A percentile compares a stretch with the other conserved stretches of the same genome.
Evolutionary conservation across 2,797 vertebrate species (phyloP).

Genomic region (Gymnocypris eckloni): DNA sequence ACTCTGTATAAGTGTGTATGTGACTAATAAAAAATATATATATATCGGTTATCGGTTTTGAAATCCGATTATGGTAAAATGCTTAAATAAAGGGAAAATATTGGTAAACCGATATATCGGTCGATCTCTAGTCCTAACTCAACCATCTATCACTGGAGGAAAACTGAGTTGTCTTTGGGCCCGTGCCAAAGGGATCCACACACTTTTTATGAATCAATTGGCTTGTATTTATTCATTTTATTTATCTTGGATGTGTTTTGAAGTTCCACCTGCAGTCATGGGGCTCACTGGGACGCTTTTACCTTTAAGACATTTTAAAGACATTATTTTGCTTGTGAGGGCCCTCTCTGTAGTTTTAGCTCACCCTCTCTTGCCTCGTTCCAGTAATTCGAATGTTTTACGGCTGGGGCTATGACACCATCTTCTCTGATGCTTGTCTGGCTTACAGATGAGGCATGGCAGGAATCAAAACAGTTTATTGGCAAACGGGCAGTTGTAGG

Average conservation of each 20-base stretch:
- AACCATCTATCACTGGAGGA: slow-evolving; percentile 42
- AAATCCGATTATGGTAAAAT: too few species aligned
- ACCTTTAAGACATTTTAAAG: slow-evolving; percentile 38
- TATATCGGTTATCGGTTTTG: too few species aligned
- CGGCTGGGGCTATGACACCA: slow-evolving; percentile 41
- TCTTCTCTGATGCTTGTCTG: slow-evolving; percentile 26
- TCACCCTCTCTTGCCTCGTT: slow-evolving; percentile 15
- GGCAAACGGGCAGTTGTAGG: slow-evolving; percentile 28
- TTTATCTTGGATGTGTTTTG: slow-evolving; percentile 13
- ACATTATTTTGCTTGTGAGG: slow-evolving; percentile 32
- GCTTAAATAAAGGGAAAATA: too few species aligned
- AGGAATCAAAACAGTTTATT: slow-evolving; percentile 49
- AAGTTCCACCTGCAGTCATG: slow-evolving; percentile 22
- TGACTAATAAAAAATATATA: too few species aligned
- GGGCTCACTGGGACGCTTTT: slow-evolving; percentile 20
- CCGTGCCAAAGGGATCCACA: slow-evolving; percentile 50
- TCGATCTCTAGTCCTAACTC: slow-evolving; percentile 31
- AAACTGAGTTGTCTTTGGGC: slow-evolving; percentile 52
- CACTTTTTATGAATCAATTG: slow-evolving; percentile 67
- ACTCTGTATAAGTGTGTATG: too few species aligned
- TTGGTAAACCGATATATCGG: too few species aligned
- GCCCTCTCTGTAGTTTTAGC: slow-evolving; percentile 19
- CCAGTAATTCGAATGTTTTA: slow-evolving; percentile 41
- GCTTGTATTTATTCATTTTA: slow-evolving; percentile 63
- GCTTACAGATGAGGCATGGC: slow-evolving; percentile 34